Conservation (phyloP, 92 coral and sea anemone species). For the Zoanthus sansibaricus region DNA sequence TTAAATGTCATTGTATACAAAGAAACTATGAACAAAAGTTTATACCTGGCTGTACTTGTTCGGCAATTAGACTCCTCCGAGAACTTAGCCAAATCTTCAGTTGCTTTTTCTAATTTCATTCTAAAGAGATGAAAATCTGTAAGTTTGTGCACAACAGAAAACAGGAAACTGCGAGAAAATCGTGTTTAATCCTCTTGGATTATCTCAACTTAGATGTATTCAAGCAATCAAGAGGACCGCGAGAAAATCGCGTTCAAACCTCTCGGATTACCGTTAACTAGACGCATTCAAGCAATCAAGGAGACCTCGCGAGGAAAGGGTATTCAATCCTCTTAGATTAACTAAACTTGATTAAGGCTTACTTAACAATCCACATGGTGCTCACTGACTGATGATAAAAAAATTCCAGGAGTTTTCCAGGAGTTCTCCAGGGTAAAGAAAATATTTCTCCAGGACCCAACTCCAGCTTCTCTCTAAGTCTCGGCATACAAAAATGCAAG, state of each 20-base stretch:
- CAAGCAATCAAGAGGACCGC: not conserved
- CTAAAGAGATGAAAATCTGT: not conserved
- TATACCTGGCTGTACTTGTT: not conserved
- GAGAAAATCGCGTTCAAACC: not conserved
- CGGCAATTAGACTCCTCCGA: conserved; percentile 3
- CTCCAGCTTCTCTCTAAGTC: no score
- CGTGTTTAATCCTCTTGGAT: not conserved
- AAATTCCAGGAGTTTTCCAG: no score
- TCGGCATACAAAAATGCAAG: no score
- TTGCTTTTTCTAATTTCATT: conserved; percentile 18
- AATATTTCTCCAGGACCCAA: no score
- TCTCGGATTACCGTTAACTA: not conserved
- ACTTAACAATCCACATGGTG: no score
- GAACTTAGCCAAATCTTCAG: conserved; percentile 14
- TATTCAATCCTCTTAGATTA: not conserved
- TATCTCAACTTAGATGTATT: not conserved
- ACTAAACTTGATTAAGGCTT: not conserved
- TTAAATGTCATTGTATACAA: not conserved
- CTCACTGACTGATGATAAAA: no score
- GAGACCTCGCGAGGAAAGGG: not conserved
- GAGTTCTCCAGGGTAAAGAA: no score
- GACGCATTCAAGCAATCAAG: not conserved
- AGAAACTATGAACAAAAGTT: not conserved
- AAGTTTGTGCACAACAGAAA: not conserved
- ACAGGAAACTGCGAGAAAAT: no score